Percentiles rank a stretch among this genome's conserved stretches.
Evolutionary conservation across 2,113 vertebrate genomes (phyloP).

Genomic region (Apeltes quadracus): DNA sequence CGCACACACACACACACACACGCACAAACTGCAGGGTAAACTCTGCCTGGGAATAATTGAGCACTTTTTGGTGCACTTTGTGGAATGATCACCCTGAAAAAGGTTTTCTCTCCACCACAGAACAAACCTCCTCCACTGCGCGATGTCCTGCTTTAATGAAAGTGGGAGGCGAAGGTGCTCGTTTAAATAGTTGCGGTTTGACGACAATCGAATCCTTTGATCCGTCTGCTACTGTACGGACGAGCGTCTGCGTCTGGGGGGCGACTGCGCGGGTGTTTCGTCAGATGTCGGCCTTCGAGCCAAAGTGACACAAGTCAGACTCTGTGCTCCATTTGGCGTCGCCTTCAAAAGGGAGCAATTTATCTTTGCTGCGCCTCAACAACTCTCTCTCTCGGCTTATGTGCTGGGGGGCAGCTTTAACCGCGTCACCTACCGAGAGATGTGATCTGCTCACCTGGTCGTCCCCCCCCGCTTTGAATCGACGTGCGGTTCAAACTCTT

Average conservation of each 20-base stretch:
- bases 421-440: conserved; percentile 62
- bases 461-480: conserved; percentile 48
- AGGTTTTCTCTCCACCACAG: neutral
- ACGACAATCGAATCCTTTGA: too few species aligned
- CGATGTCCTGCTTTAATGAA: too few species aligned
- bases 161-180: too few species aligned
- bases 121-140: too few species aligned
- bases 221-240: conserved; percentile 16
- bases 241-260: conserved; percentile 35
- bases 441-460: conserved; percentile 59
- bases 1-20: neutral
- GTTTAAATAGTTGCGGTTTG: neutral
- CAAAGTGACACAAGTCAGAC: conserved; percentile 72
- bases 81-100: conserved; percentile 4
- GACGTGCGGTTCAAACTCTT: conserved; percentile 35
- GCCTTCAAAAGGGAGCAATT: conserved; percentile 74
- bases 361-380: conserved; percentile 70
- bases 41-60: neutral
- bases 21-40: neutral
- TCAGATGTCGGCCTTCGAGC: conserved; percentile 71
- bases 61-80: neutral
- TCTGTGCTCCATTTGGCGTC: conserved; percentile 69
- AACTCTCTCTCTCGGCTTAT: conserved; percentile 25
- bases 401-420: too few species aligned
- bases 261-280: conserved; percentile 63